Evolutionary conservation across 2,113 vertebrate species (phyloP).

Genomic region (Gorilla gorilla): DNA sequence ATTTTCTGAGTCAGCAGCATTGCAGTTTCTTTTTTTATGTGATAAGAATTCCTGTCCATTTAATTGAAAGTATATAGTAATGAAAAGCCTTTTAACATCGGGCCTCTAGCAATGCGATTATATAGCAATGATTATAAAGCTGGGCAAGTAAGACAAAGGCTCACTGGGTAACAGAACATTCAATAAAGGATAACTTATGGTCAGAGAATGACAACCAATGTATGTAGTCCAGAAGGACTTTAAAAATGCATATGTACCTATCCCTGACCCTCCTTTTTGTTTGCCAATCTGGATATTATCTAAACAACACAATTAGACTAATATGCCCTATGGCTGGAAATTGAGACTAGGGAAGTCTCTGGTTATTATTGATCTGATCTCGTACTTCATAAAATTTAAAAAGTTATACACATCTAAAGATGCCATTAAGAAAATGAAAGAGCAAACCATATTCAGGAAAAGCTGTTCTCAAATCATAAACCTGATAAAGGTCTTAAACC

Average conservation of each 20-base stretch:
- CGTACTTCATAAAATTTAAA: slow-evolving; percentile 12
- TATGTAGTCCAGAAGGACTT: slow-evolving; percentile 12
- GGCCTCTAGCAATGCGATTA: not conserved
- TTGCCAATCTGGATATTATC: slow-evolving; percentile 23
- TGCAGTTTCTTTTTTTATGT: not conserved
- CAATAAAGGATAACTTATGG: not conserved
- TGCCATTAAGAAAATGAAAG: slow-evolving; percentile 35
- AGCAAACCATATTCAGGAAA: not conserved
- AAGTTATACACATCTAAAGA: not conserved
- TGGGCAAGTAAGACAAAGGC: not conserved
- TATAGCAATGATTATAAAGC: slow-evolving; percentile 6
- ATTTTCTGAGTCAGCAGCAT: not conserved
- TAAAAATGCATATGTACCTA: not conserved
- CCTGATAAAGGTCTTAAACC: not conserved
- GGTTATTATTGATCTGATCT: not conserved
- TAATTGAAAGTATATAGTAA: slow-evolving; percentile 48
- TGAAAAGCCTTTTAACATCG: slow-evolving; percentile 8
- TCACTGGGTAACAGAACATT: not conserved
- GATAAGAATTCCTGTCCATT: not conserved
- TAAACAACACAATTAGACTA: slow-evolving; percentile 33
- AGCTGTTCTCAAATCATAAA: not conserved
- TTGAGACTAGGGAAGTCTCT: slow-evolving; percentile 1
- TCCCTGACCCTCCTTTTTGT: not conserved
- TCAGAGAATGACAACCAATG: slow-evolving; percentile 16
- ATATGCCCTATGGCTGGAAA: not conserved